Conservation (phyloP, 1,140 invertebrate species). For the Aphidius gifuensis region DNA sequence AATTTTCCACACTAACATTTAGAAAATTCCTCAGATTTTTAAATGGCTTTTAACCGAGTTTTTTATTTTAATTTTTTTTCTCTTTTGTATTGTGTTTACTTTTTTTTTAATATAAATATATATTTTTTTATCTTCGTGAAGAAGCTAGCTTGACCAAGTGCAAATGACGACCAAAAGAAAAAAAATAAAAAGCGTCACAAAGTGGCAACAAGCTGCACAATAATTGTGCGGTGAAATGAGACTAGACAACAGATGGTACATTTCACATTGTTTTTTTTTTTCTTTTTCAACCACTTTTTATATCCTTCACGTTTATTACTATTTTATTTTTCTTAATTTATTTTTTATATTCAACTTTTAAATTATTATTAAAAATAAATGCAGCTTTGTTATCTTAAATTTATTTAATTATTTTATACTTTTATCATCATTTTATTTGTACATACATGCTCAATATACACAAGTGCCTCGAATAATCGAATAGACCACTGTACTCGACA, state of each 20-base stretch:
- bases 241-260: conserved; percentile 18
- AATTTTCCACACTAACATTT: conserved; percentile 10
- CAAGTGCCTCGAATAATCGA: conserved; percentile 8
- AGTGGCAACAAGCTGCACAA: conserved; percentile 12
- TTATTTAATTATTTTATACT: background rate
- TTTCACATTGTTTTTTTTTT: conserved; percentile 11
- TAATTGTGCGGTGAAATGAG: conserved; percentile 19
- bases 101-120: background rate
- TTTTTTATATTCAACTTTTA: background rate
- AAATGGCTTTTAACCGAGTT: conserved; percentile 7
- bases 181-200: background rate
- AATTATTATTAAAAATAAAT: background rate
- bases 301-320: background rate
- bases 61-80: background rate
- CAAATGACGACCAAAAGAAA: conserved; percentile 11
- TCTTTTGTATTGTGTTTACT: conserved; percentile 6
- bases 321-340: conserved; percentile 10
- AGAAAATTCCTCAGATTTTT: background rate
- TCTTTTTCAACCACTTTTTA: conserved; percentile 2
- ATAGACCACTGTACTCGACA: background rate
- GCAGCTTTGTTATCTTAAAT: background rate
- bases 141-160: conserved; percentile 5
- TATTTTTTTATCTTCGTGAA: background rate
- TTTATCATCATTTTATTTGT: background rate
- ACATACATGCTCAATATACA: background rate